Base-by-base conservation (phyloP, 2,888 invertebrate species). In the Camponotus fellah region DNA sequence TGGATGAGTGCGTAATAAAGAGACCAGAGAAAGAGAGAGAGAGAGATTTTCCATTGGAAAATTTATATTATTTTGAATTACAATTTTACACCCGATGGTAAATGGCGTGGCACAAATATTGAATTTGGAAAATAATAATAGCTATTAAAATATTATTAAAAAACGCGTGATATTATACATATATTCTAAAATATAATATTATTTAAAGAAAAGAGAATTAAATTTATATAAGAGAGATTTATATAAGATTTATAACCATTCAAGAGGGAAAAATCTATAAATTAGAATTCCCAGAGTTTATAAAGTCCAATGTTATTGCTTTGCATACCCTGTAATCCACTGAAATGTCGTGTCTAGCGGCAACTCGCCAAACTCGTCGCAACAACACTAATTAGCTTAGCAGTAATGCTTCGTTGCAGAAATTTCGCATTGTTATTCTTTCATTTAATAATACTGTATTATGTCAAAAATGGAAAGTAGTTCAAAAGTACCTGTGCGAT, bases 381-480 rank as follows among this genome's bases (percentile, higher is more conserved):
- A 80, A 80, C 79, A 72, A 80, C 26, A 69, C 72, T 80, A 80
- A 80, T 80, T 72, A 80, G 79, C 72, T 60, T 66, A 60, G 60
- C 26, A 32, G 58, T 43, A 40, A 43, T 37, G 79, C 32, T 49
- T 46, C 43, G 71, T 43, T 58, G 34, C 34, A 46, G 71, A 43
- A 71, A 71, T 60, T 60, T 58, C 32, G 46, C 60, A 71, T 62
- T 80, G 60, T 80, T 80, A 80, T 49, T 80, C 71, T 58, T 79
- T 80, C 60, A 60, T 46, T 60, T 46, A 80, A 72, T 49, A 37
- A 60, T 72, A 32, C 72, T 37, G 71, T 46, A 46, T 79, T 60
- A 46, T 37, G 21, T 58, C 46, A 12, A n/a, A 34, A 40, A 21
- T 69, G n/a, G 40, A 12, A 26, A 4, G 5, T 34, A 26, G 26